Evolutionary conservation across 2,797 vertebrate species (phyloP).

Genomic region (Sphenopsis melanotis): DNA sequence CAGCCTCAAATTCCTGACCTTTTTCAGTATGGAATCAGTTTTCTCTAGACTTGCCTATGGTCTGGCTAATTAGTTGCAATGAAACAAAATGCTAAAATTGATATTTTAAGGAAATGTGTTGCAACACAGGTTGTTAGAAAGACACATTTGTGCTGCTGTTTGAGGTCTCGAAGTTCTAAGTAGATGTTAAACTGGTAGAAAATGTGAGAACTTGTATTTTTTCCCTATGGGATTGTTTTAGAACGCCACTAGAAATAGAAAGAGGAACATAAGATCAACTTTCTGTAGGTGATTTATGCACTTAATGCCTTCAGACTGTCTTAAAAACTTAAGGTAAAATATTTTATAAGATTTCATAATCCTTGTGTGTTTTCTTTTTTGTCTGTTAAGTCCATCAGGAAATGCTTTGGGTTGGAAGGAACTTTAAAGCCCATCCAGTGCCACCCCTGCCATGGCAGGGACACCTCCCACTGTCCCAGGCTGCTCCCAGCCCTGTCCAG

Average conservation of each 20-base stretch:
- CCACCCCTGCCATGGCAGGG: neutral
- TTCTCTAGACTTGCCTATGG: neutral
- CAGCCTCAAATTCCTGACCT: neutral
- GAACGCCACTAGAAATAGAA: neutral
- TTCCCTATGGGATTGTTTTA: neutral
- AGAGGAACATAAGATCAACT: neutral
- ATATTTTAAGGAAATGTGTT: neutral
- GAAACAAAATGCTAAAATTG: neutral
- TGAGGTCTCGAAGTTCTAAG: neutral
- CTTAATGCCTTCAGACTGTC: neutral
- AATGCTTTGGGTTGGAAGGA: neutral
- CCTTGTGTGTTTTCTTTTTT: neutral
- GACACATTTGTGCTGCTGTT: neutral
- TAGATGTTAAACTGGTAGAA: neutral
- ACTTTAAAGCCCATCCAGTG: rapidly evolving
- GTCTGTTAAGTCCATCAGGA: neutral
- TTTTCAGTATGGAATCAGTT: neutral
- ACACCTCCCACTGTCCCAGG: neutral
- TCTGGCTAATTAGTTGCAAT: neutral
- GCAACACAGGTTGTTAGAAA: neutral
- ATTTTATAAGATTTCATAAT: neutral
- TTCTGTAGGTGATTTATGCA: neutral
- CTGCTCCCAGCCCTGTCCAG: too few relatives aligned
- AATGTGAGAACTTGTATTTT: neutral
- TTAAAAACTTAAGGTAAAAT: neutral